Percentiles rank a stretch among this genome's conserved stretches.
These are phyloP conservation scores for Bubo scandiacus DNA, from an alignment of 2,113 vertebrate species.

Conservation along the genomic window DNA sequence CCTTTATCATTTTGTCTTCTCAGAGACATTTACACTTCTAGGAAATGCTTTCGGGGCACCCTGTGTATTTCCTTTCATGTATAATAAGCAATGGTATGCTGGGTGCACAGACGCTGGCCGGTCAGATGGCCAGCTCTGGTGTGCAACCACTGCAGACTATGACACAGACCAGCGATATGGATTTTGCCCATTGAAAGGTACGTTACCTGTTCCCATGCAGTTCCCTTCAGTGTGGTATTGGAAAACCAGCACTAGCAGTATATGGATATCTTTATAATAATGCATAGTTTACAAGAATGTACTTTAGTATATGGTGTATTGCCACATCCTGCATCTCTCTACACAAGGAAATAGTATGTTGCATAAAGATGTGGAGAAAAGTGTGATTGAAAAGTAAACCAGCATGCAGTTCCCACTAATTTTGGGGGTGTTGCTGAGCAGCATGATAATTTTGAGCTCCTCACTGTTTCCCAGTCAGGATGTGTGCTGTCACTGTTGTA, in stretches of 20 bases:
- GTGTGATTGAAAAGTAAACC: not conserved
- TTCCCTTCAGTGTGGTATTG: fast-evolving
- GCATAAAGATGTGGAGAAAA: not conserved
- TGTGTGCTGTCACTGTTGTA: not conserved
- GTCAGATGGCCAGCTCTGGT: conserved; percentile 81
- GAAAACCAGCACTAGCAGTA: not conserved
- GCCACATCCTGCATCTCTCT: not conserved
- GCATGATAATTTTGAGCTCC: not conserved
- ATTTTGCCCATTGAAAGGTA: conserved; percentile 81
- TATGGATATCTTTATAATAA: not conserved
- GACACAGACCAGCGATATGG: conserved; percentile 76
- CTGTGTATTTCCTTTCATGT: conserved; percentile 88
- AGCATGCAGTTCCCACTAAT: not conserved
- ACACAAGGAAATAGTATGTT: fast-evolving
- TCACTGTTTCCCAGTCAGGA: not conserved
- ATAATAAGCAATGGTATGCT: conserved; percentile 69
- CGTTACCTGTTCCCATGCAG: not conserved
- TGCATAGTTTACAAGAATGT: fast-evolving
- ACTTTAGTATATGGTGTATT: not conserved
- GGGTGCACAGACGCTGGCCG: conserved; percentile 80
- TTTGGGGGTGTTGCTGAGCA: not conserved
- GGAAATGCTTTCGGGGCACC: conserved; percentile 85
- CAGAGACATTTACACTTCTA: conserved; percentile 83
- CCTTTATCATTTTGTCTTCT: not conserved
- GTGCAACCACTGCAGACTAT: conserved; percentile 81